phyloP scores from a whole-genome alignment of 1,140 invertebrate genomes.

The Augochlora pura region DNA sequence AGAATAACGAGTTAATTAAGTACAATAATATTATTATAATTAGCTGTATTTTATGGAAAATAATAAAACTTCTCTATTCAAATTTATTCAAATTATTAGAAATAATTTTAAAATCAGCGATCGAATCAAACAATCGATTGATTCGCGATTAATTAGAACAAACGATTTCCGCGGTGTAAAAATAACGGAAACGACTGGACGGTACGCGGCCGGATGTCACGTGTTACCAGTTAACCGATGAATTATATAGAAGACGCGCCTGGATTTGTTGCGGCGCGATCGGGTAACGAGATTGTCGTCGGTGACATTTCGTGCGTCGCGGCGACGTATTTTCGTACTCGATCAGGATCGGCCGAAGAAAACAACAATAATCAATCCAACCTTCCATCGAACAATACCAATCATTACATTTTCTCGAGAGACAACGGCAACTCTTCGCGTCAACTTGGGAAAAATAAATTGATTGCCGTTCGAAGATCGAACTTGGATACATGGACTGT shows the following conservation, averaged over 20 bases:
- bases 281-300: constrained; percentile 26
- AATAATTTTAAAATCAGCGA: too few species aligned
- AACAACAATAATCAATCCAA: constrained; percentile 52
- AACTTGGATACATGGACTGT: constrained; percentile 47
- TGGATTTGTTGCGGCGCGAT: constrained; percentile 12
- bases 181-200: constrained; percentile 2
- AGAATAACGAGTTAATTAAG: too few species aligned
- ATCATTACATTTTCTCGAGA: neutral
- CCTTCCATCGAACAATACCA: neutral
- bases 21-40: too few species aligned
- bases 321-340: constrained; percentile 41
- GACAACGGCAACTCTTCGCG: neutral
- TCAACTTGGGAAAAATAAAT: constrained; percentile 69
- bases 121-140: too few species aligned
- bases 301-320: constrained; percentile 65
- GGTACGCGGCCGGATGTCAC: neutral
- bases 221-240: constrained; percentile 18
- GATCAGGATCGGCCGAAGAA: constrained; percentile 8
- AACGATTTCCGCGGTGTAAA: neutral
- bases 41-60: too few species aligned
- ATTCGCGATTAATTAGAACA: too few species aligned
- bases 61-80: too few species aligned
- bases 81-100: too few species aligned
- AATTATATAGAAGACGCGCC: constrained; percentile 31
- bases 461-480: constrained; percentile 56